phyloP scores from a whole-genome alignment of 2,113 vertebrate genomes.

The Phoenicopterus ruber region DNA sequence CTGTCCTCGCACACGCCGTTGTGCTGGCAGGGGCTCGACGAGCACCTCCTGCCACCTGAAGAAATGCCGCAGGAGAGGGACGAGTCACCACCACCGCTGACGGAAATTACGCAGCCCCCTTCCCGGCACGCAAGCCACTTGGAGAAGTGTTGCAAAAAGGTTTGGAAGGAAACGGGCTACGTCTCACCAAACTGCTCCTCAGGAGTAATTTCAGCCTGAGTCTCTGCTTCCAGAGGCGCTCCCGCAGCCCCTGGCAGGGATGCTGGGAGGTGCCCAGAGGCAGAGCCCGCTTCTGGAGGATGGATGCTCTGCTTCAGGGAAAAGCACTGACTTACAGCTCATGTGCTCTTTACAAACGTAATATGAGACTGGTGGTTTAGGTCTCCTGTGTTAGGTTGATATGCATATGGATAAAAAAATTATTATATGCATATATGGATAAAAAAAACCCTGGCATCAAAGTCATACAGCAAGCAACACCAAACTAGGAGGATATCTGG shows the following conservation, averaged over 20 bases:
- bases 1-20: conserved; percentile 75
- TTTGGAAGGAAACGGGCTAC: not conserved
- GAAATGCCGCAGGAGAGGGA: not conserved
- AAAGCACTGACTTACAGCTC: not conserved
- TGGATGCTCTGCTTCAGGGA: not conserved
- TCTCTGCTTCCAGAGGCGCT: not conserved
- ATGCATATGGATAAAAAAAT: not conserved
- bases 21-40: conserved; percentile 82
- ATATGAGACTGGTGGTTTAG: not conserved
- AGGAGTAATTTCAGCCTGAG: not conserved
- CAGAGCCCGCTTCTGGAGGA: not conserved
- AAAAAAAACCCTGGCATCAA: not conserved
- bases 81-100: not conserved
- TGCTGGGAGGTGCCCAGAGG: not conserved
- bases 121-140: rapidly evolving
- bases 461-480: not conserved
- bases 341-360: rapidly evolving
- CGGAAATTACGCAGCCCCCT: not conserved
- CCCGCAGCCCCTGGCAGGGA: not conserved
- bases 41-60: conserved; percentile 78
- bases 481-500: not conserved
- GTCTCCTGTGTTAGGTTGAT: not conserved
- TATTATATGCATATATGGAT: not conserved
- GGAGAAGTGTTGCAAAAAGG: not conserved
- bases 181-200: not conserved